A percentile compares a stretch with the other conserved stretches of the same genome.
Evolutionary conservation across 2,797 vertebrate genomes (phyloP).

Genomic region (Molossus alvarezi): DNA sequence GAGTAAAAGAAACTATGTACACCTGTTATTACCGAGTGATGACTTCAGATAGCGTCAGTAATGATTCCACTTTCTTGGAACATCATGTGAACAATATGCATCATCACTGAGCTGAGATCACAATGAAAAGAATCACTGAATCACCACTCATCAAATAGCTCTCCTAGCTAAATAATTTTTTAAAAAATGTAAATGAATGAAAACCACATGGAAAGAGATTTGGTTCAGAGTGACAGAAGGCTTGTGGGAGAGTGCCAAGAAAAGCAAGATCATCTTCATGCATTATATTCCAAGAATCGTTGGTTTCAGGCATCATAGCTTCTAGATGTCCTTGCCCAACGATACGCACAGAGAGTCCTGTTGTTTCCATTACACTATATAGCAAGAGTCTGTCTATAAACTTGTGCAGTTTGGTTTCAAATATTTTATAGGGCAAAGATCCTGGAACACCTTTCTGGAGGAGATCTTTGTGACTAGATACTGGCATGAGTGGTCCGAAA

Average conservation of each 20-base stretch:
- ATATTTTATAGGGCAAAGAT: conserved; percentile 24
- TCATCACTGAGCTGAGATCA: conserved; percentile 65
- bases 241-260: conserved; percentile 70
- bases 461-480: conserved; percentile 8
- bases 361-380: conserved; percentile 49
- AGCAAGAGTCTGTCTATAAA: background rate
- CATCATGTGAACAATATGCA: background rate
- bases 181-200: conserved; percentile 81
- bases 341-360: background rate
- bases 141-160: conserved; percentile 73
- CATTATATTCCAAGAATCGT: conserved; percentile 58
- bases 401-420: conserved; percentile 32
- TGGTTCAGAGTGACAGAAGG: conserved; percentile 73
- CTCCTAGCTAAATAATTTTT: conserved; percentile 77
- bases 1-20: conserved; percentile 3
- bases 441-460: background rate
- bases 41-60: conserved; percentile 40
- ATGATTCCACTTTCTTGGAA: conserved; percentile 36
- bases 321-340: conserved; percentile 43
- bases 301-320: conserved; percentile 66
- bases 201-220: conserved; percentile 81
- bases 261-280: conserved; percentile 71
- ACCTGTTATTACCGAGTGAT: conserved; percentile 56
- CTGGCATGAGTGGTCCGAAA: background rate
- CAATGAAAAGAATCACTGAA: conserved; percentile 51